A percentile compares a stretch with the other conserved stretches of the same genome.
These are phyloP conservation scores for Amphiprion percula DNA, from an alignment of 2,113 vertebrate genomes.

Conservation along the genomic window DNA sequence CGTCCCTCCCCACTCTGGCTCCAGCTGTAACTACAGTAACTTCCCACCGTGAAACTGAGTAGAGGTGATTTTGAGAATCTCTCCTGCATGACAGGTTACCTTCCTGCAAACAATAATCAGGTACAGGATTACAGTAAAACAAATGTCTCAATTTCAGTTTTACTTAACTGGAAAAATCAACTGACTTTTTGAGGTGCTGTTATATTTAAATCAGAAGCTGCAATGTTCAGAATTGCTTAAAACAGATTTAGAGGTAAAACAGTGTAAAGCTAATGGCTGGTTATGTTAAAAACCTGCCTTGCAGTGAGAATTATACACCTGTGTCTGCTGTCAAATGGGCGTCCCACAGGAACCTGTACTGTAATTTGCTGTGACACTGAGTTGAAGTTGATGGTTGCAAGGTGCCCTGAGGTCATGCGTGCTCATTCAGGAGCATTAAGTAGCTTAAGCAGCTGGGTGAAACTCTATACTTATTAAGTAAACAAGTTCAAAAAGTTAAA, in stretches of 20 bases:
- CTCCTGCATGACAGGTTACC: background rate
- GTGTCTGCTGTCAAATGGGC: background rate
- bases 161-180: background rate
- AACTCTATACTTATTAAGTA: no score
- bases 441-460: no score
- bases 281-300: background rate
- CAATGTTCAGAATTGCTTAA: no score
- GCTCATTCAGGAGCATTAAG: background rate
- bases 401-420: background rate
- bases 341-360: background rate
- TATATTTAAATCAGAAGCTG: no score
- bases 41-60: background rate
- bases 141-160: no score
- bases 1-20: background rate
- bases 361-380: background rate
- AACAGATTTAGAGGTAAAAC: no score
- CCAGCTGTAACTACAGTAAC: conserved; percentile 33
- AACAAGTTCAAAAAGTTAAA: background rate
- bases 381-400: conserved; percentile 2
- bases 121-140: background rate
- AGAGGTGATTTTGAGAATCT: background rate
- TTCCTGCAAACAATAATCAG: no score
- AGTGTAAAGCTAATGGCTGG: no score
- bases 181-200: no score
- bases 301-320: background rate